Evolutionary conservation across 1,140 invertebrate genomes (phyloP).

Genomic region (Brachystomella parvula): DNA sequence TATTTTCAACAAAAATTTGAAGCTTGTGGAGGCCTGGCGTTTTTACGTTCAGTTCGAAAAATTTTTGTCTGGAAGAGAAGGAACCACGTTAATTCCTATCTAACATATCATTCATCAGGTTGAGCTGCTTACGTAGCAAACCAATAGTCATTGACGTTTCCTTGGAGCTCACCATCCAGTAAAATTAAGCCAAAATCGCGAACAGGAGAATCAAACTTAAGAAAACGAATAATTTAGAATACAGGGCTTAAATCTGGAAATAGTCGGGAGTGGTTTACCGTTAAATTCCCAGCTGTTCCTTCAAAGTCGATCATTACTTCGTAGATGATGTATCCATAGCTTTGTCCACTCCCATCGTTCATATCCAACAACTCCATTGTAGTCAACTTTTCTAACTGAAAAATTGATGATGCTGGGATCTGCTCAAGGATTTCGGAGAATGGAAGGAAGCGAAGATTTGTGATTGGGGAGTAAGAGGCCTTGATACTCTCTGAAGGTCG

Average conservation of each 20-base stretch:
- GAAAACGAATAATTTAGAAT: neutral
- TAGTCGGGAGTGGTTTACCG: neutral
- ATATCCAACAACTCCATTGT: slow-evolving; percentile 54
- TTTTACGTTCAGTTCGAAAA: neutral
- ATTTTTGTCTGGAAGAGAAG: neutral
- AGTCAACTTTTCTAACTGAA: slow-evolving; percentile 35
- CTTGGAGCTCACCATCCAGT: slow-evolving; percentile 44
- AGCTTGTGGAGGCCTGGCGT: slow-evolving; percentile 27
- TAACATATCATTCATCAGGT: neutral
- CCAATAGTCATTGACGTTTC: slow-evolving; percentile 43
- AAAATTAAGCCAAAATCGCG: slow-evolving; percentile 50
- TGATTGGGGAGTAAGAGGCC: slow-evolving; percentile 39
- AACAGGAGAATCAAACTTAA: slow-evolving; percentile 42
- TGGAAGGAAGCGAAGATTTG: slow-evolving; percentile 39
- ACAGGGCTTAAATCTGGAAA: neutral
- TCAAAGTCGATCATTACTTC: slow-evolving; percentile 37
- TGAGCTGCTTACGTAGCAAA: slow-evolving; percentile 33
- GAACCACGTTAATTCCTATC: neutral
- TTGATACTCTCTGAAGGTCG: slow-evolving; percentile 39
- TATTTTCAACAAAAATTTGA: slow-evolving; percentile 49
- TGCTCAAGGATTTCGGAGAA: slow-evolving; percentile 35
- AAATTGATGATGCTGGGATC: slow-evolving; percentile 21
- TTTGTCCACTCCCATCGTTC: slow-evolving; percentile 49
- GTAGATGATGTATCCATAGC: slow-evolving; percentile 54
- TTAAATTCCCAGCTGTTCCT: slow-evolving; percentile 2